A percentile compares a stretch with the other conserved stretches of the same genome.
These are phyloP conservation scores for Sclerurus mexicanus DNA, from an alignment of 2,113 vertebrate genomes.

Conservation along the genomic window DNA sequence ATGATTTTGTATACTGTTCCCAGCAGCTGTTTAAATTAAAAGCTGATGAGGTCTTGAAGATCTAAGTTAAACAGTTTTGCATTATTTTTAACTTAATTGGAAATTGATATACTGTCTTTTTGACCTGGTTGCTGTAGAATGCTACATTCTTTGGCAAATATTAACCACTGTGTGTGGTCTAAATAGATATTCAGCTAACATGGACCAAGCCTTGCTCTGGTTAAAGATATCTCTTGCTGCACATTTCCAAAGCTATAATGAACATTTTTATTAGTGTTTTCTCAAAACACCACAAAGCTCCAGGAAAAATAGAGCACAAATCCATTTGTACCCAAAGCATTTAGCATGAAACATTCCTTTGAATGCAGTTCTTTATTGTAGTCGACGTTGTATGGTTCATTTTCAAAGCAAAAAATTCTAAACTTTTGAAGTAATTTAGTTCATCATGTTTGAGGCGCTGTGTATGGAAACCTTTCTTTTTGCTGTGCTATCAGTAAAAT, in stretches of 20 bases:
- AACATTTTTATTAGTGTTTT: constrained; percentile 63
- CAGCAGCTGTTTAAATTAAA: constrained; percentile 64
- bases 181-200: constrained; percentile 52
- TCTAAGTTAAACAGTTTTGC: constrained; percentile 62
- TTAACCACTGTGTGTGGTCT: constrained; percentile 75
- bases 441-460: not conserved
- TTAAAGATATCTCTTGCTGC: constrained; percentile 70
- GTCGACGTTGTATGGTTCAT: not conserved
- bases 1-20: constrained; percentile 66
- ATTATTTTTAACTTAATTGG: constrained; percentile 70
- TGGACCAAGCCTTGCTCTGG: constrained; percentile 51
- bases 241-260: constrained; percentile 56
- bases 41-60: constrained; percentile 43
- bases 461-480: not conserved
- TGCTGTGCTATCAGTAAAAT: not conserved
- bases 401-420: not conserved
- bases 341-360: not conserved
- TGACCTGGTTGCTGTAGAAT: constrained; percentile 72
- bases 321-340: not conserved
- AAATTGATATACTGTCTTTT: constrained; percentile 69
- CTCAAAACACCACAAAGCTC: constrained; percentile 50
- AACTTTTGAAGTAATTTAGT: not conserved
- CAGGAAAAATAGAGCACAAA: constrained; percentile 50
- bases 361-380: not conserved
- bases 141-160: constrained; percentile 72